Percentiles rank a stretch among this genome's conserved stretches.
phyloP scores from a whole-genome alignment of 2,113 vertebrate genomes.

The Gadus macrocephalus region DNA sequence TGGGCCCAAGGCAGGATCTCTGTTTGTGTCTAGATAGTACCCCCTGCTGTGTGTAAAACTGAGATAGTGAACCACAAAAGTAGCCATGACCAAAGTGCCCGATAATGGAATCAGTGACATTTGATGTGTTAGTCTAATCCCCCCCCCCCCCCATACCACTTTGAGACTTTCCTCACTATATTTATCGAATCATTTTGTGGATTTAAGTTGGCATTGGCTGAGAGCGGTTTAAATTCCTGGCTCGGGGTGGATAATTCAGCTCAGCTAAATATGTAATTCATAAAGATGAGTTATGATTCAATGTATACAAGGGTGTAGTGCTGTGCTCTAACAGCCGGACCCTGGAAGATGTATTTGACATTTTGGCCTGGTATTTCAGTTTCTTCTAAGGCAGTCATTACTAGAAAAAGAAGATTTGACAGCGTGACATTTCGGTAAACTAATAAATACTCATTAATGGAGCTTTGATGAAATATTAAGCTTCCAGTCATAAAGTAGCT shows the following conservation, averaged over 20 bases:
- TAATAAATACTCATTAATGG: no score
- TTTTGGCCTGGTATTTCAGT: no score
- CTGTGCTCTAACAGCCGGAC: no score
- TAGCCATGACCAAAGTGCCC: constrained; percentile 55
- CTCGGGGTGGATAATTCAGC: constrained; percentile 24
- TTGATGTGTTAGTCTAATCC: constrained; percentile 60
- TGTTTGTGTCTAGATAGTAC: constrained; percentile 78
- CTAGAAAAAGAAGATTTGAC: no score
- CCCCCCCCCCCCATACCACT: constrained; percentile 13
- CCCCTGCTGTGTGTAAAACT: constrained; percentile 79
- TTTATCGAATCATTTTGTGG: constrained; percentile 45
- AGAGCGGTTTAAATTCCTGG: constrained; percentile 26
- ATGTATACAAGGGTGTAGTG: constrained; percentile 1
- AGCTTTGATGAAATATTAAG: no score
- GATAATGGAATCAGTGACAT: constrained; percentile 59
- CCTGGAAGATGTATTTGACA: no score
- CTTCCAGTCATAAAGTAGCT: no score
- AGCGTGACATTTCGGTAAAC: no score
- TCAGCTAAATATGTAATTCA: constrained; percentile 33
- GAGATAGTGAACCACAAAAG: constrained; percentile 78
- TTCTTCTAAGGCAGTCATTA: no score
- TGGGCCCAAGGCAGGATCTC: constrained; percentile 82
- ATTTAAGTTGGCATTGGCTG: constrained; percentile 32
- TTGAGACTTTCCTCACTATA: constrained; percentile 28
- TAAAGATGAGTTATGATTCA: constrained; percentile 28